Percentiles rank a stretch among this genome's conserved stretches.
Conservation (phyloP, 1,140 invertebrate genomes). For the Piezodorus guildinii region DNA sequence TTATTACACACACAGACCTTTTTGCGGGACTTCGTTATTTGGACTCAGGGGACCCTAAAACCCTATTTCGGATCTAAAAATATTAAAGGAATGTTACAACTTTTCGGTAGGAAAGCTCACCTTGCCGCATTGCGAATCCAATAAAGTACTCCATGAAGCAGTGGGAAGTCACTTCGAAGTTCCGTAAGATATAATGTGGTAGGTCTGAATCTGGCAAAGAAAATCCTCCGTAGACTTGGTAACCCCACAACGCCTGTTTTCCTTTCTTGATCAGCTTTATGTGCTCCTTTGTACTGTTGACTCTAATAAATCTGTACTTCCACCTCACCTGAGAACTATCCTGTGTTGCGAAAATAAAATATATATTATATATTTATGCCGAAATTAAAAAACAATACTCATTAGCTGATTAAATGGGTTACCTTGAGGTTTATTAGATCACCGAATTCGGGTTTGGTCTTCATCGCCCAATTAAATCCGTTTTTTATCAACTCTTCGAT, state of each 20-base stretch:
- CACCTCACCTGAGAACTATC: not conserved
- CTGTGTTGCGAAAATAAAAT: not conserved
- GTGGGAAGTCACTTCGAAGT: not conserved
- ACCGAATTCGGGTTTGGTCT: not conserved
- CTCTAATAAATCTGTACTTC: not conserved
- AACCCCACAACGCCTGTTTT: not conserved
- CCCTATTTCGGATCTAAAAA: too few species aligned
- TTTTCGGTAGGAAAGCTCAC: not conserved
- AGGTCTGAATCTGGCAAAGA: not conserved
- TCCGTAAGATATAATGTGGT: not conserved
- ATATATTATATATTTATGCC: not conserved
- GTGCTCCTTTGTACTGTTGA: not conserved
- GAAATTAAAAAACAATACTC: too few species aligned
- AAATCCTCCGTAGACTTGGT: not conserved
- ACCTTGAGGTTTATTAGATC: not conserved
- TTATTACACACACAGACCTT: too few species aligned
- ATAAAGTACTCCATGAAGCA: conserved; percentile 7
- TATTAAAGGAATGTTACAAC: too few species aligned
- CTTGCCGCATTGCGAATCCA: not conserved
- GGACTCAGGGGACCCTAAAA: too few species aligned
- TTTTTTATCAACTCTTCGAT: not conserved
- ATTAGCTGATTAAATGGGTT: too few species aligned
- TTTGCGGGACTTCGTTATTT: too few species aligned
- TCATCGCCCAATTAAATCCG: not conserved
- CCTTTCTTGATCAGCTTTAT: not conserved